phyloP scores from a whole-genome alignment of 2,888 invertebrate species.

The Diloba caeruleocephala region DNA sequence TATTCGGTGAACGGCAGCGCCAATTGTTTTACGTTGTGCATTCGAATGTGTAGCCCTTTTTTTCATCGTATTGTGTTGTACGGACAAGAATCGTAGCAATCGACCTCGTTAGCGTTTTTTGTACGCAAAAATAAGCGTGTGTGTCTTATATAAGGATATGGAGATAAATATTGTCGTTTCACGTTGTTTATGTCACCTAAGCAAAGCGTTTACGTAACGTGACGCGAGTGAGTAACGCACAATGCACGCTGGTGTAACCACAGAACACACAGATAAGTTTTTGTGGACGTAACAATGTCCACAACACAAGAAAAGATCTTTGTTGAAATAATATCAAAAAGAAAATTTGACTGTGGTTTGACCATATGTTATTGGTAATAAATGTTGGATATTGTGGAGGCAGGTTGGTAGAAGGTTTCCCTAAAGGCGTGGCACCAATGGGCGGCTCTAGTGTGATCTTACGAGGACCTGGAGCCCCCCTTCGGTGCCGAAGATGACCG shows the following conservation, averaged over 20 bases:
- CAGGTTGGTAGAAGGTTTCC: no score
- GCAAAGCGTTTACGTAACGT: conserved; percentile 40
- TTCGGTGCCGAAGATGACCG: no score
- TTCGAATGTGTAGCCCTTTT: conserved; percentile 67
- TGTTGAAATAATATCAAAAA: conserved; percentile 29
- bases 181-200: conserved; percentile 36
- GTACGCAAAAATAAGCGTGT: conserved; percentile 3
- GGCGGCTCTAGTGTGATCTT: no score
- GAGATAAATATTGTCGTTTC: conserved; percentile 32
- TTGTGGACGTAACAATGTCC: no score
- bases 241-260: conserved; percentile 32
- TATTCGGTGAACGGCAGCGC: conserved; percentile 62
- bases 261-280: conserved; percentile 10
- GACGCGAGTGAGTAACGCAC: conserved; percentile 27
- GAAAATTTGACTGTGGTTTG: no score
- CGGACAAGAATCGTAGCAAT: conserved; percentile 54
- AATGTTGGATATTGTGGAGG: no score
- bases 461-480: no score
- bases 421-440: no score
- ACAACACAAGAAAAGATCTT: conserved; percentile 26
- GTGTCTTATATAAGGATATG: conserved; percentile 19
- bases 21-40: conserved; percentile 63
- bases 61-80: conserved; percentile 54
- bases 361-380: no score
- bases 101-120: conserved; percentile 42